These are phyloP conservation scores for Zenarchopterus dispar DNA, from an alignment of 2,797 vertebrate species.

Conservation along the genomic window DNA sequence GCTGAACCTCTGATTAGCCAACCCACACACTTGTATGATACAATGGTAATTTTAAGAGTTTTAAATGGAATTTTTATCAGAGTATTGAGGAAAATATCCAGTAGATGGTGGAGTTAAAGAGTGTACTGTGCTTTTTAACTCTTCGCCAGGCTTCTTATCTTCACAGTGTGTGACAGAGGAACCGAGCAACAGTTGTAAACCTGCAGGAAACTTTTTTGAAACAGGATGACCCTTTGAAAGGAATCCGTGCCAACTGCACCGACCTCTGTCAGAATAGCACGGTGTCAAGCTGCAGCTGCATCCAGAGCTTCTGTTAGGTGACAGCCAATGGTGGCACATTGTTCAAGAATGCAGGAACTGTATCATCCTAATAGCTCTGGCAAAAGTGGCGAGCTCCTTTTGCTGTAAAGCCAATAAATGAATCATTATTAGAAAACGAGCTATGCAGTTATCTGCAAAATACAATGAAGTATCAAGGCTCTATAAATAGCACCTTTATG, in stretches of 20 bases:
- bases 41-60: neutral
- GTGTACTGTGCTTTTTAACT: slow-evolving; percentile 2
- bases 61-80: neutral
- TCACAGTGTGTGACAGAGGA: slow-evolving; percentile 21
- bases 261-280: slow-evolving; percentile 66
- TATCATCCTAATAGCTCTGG: slow-evolving; percentile 8
- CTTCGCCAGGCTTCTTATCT: slow-evolving; percentile 1
- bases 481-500: slow-evolving; percentile 70
- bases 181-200: slow-evolving; percentile 33
- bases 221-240: slow-evolving; percentile 48
- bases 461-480: slow-evolving; percentile 28
- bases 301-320: slow-evolving; percentile 13
- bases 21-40: neutral
- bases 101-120: neutral
- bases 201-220: slow-evolving; percentile 42
- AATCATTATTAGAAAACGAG: slow-evolving; percentile 20
- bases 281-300: slow-evolving; percentile 60
- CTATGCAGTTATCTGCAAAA: slow-evolving; percentile 34
- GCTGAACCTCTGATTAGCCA: slow-evolving; percentile 9
- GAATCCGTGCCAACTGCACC: slow-evolving; percentile 55
- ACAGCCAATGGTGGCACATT: slow-evolving; percentile 16
- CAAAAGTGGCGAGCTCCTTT: neutral
- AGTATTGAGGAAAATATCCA: neutral
- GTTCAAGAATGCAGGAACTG: slow-evolving; percentile 15
- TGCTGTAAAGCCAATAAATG: neutral